These are phyloP conservation scores for Anoplophora glabripennis DNA, from an alignment of 1,140 invertebrate species.

Conservation along the genomic window DNA sequence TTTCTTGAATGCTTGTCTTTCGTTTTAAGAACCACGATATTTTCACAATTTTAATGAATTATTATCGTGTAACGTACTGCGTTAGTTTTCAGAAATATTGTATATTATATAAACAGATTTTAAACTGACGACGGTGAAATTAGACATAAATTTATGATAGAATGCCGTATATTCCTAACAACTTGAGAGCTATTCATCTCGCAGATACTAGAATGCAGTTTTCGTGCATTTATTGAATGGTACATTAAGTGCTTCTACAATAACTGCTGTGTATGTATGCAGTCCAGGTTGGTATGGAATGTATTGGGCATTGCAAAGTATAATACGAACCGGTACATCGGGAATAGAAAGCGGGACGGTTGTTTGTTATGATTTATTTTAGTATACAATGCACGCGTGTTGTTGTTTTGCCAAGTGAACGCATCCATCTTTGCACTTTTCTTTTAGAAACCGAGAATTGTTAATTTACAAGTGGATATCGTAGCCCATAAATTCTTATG, in stretches of 20 bases:
- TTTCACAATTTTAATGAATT: too few relatives aligned
- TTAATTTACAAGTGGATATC: constrained; percentile 17
- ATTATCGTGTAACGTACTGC: too few relatives aligned
- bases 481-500: constrained; percentile 17
- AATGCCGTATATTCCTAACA: constrained; percentile 1
- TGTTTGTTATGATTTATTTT: constrained; percentile 26
- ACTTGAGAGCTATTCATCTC: constrained; percentile 14
- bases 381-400: constrained; percentile 20
- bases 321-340: constrained; percentile 29
- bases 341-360: constrained; percentile 29
- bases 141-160: not conserved
- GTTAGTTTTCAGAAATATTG: too few relatives aligned
- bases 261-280: constrained; percentile 18
- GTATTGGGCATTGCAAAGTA: constrained; percentile 22
- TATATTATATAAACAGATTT: too few relatives aligned
- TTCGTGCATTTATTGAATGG: constrained; percentile 40
- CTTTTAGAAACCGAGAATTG: constrained; percentile 5
- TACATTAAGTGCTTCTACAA: constrained; percentile 33
- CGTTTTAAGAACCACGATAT: too few relatives aligned
- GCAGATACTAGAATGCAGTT: constrained; percentile 24
- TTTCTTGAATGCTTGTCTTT: too few relatives aligned
- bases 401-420: constrained; percentile 14
- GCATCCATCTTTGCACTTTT: constrained; percentile 10
- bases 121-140: too few relatives aligned
- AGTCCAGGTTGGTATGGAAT: constrained; percentile 6